Base-by-base conservation (phyloP, 2,888 invertebrate genomes). In the Bursaphelenchus okinawaensis region DNA sequence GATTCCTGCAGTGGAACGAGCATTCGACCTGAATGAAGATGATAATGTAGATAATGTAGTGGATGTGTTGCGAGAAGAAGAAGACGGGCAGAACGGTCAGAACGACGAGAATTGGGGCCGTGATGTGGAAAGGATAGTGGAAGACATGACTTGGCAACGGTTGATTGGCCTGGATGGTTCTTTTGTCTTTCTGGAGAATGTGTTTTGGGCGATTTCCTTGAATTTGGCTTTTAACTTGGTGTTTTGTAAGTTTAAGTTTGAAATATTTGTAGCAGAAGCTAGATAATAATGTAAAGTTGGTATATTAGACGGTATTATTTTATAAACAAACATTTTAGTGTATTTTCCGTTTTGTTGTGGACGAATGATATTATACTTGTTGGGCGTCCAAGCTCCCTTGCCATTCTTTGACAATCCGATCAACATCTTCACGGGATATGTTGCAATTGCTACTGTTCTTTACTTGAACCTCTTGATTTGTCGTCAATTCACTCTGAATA, bases 71-170 rank as follows among this genome's bases (percentile, higher is more conserved):
- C 7, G 23, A 26, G 69, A 20, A 16, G 66, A 50, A 23, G 67
- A 60, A 19, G 67, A 66, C 55, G 66, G 54, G 24, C 71, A 52
- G 9, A 70, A 62, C 7, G 75, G 68, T 28, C 71, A 23, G 24
- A 52, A 55, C 57, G 55, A 54, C 66, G 68, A 56, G 27, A 71
- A 65, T 55, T 93, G 93, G 81, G 95, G 95, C 93, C 95, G 95
- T 88, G 95, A 95, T 82, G 96, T 94, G 94, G 95, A 96, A 83
- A 87, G 94, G 70, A 93, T 93, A 0, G 98, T 95, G 82, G 98
- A 98, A 83, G 86, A 86, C 66, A 85, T 98, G 26, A 98, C 96
- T 0, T 98, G 98, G 98, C 96, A 98, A 83, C 78, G 85, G 52
- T 86, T 98, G 7, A 86, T 98, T 0, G 96, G 96, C 0, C 85